Base-by-base conservation (phyloP, 2,888 invertebrate species). In the Sclerodermus sp. region DNA sequence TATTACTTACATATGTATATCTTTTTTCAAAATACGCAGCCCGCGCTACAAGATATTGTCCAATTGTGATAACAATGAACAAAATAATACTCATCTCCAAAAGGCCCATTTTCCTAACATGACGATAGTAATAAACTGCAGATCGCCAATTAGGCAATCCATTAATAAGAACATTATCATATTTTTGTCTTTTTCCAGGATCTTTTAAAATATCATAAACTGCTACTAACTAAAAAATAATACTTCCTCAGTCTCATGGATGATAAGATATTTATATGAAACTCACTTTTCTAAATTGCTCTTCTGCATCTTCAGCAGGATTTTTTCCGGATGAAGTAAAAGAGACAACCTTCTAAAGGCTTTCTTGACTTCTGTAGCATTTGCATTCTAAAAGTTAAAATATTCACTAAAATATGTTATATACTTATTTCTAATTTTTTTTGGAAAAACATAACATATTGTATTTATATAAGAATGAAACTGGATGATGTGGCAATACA, bases 61-160 rank as follows among this genome's bases (percentile, higher is more conserved):
- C 92, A 59, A 96, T 83, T 10, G 95, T 92, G 47, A 91, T 84
- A 45, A 97, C 88, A 41, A 90, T 81, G 70, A 93, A 90, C 15
- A 98, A 78, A 52, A 97, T 90, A 29, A 90, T 76, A 41, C 88
- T 83, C 69, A 93, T 89, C 77, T 98, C 98, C 43, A 88, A 81
- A 47, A 96, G 79, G 1, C 95, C 95, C 87, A 97, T 91, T 81
- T 95, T 96, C 13, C 96, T 84, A 48, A 93, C 95, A 67, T 93
- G 87, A 8, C 98, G 84, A 79, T 96, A 98, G 77, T 98, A 98
- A 80, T 93, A 98, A 9, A 97, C 85, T 0, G 96, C 96, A 2
- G 94, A 94, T 54, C 91, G 86, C 98, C 98, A 98, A 77, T 96
- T 95, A 0, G 98, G 98, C 68, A 98, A 81, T 17, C 98, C 98